Base-by-base conservation (phyloP, 1,140 invertebrate genomes). In the Stratiolaelaps scimitus region DNA sequence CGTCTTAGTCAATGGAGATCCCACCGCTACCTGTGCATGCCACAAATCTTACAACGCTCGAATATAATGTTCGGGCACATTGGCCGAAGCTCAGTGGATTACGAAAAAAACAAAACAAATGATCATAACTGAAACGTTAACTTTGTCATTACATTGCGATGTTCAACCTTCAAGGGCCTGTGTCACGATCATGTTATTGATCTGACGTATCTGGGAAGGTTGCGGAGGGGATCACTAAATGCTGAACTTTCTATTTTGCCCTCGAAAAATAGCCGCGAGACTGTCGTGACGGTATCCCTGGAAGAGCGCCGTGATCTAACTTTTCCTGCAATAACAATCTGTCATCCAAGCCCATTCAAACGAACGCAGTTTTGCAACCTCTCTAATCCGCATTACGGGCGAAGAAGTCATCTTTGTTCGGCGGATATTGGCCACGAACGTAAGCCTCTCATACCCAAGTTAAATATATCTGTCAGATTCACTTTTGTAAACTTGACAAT, bases 321-420 rank as follows among this genome's bases (percentile, higher is more conserved):
- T 45, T 45, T 45, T n/a, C 44, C 44, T 13, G 44, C 44, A 13
- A 45, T 45, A 13, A 45, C 44, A n/a, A 45, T 45, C n/a, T 45
- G 44, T n/a, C 44, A 45, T 45, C 44, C 44, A n/a, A 45, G 44
- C n/a, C 44, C 44, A n/a, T n/a, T 45, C 13, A 45, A 45, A 45
- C 13, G n/a, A n/a, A 13, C 44, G 13, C 44, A n/a, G 13, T 45
- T 45, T n/a, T 45, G 44, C 44, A 45, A 45, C n/a, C n/a, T n/a
- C n/a, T 45, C 44, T 13, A n/a, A 45, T 45, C 44, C 44, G 44
- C n/a, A 13, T 13, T 45, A 13, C 44, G 13, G 13, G n/a, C 13
- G 13, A n/a, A 45, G 44, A 45, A 13, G n/a, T 13, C 44, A 45
- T 45, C 44, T 45, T n/a, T 45, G 44, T n/a, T 13, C 13, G 13